Percentiles rank a stretch among this genome's conserved stretches.
Evolutionary conservation across 2,113 vertebrate genomes (phyloP).

Genomic region (Zapornia atra): DNA sequence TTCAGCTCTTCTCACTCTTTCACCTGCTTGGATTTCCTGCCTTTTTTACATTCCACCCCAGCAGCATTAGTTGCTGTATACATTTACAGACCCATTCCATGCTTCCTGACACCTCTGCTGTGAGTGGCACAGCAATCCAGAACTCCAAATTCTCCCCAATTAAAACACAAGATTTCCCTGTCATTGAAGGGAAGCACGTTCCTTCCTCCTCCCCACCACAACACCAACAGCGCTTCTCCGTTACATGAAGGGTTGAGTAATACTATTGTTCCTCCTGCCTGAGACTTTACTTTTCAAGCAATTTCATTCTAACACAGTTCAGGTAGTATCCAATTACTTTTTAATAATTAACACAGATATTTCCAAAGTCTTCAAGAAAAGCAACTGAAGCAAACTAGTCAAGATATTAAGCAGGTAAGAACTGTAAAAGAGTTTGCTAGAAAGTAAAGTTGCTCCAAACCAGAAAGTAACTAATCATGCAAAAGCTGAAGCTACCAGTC

Average conservation of each 20-base stretch:
- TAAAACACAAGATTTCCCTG: background rate
- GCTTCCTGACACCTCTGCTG: background rate
- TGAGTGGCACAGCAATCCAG: background rate
- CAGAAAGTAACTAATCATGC: background rate
- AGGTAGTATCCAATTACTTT: background rate
- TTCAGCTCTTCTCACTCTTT: background rate
- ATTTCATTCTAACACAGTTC: background rate
- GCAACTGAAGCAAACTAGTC: background rate
- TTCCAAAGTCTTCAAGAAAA: background rate
- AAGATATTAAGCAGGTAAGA: background rate
- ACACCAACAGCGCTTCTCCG: background rate
- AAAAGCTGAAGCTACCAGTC: slow-evolving; percentile 41
- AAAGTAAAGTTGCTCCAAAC: background rate
- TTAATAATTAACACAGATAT: background rate
- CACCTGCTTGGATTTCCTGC: background rate
- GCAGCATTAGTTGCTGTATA: background rate
- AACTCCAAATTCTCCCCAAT: background rate
- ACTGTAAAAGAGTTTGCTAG: background rate
- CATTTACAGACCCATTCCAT: background rate
- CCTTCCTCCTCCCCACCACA: background rate
- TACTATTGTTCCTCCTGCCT: background rate
- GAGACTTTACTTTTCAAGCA: background rate
- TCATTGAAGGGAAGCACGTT: background rate
- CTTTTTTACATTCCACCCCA: background rate
- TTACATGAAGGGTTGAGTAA: background rate